Conservation (phyloP, 2,888 invertebrate genomes). For the Tiliacea citrago region DNA sequence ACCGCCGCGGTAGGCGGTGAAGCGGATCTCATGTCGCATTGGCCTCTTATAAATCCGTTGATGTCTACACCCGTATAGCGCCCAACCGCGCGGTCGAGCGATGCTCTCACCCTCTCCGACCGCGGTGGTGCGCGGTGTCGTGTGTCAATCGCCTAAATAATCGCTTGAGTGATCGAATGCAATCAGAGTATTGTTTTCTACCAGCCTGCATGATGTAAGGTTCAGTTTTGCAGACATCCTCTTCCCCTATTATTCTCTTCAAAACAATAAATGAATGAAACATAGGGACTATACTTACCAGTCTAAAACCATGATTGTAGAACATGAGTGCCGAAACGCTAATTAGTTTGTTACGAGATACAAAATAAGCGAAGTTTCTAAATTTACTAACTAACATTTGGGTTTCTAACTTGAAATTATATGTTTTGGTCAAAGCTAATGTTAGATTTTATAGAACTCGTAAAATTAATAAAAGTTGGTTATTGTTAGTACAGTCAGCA, state of each 20-base stretch:
- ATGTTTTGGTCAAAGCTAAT: conserved; percentile 10
- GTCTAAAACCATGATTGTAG: neutral
- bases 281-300: neutral
- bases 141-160: too few species aligned
- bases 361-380: conserved; percentile 41
- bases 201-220: neutral
- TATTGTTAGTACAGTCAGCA: neutral
- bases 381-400: conserved; percentile 30
- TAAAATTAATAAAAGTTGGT: neutral
- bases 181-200: neutral
- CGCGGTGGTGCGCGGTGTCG: too few species aligned
- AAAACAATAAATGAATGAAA: neutral
- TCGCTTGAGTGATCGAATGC: too few species aligned
- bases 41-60: too few species aligned
- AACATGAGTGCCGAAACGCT: conserved; percentile 3
- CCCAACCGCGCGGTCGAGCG: too few species aligned
- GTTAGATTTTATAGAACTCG: conserved; percentile 6
- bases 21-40: too few species aligned
- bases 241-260: too few species aligned
- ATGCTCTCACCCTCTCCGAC: too few species aligned
- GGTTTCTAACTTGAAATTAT: conserved; percentile 28
- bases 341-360: conserved; percentile 31
- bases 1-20: too few species aligned
- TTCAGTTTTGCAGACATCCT: neutral
- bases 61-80: too few species aligned